These are phyloP conservation scores for Thymelicus acteon DNA, from an alignment of 2,888 invertebrate genomes.

Conservation along the genomic window DNA sequence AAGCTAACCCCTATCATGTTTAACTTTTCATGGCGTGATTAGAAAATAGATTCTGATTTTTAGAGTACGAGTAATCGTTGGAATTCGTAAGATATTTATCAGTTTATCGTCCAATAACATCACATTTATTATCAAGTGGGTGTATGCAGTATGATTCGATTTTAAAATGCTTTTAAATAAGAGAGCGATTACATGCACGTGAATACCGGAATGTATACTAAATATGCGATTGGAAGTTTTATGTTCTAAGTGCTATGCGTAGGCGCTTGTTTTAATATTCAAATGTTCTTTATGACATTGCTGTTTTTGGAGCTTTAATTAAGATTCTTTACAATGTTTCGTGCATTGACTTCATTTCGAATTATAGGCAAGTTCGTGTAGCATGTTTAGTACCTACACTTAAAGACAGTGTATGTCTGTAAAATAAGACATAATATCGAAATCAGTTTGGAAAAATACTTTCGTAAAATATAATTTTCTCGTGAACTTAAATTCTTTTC, in stretches of 20 bases:
- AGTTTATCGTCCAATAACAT: constrained; percentile 29
- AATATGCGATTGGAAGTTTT: constrained; percentile 14
- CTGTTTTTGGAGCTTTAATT: constrained; percentile 4
- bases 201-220: constrained; percentile 9
- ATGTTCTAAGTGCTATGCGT: constrained; percentile 13
- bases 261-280: constrained; percentile 23
- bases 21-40: constrained; percentile 16
- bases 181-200: constrained; percentile 7
- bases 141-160: constrained; percentile 3
- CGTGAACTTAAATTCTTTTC: too few relatives aligned
- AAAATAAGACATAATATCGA: too few relatives aligned
- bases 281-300: constrained; percentile 21
- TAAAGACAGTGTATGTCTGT: too few relatives aligned
- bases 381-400: too few relatives aligned
- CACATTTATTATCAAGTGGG: constrained; percentile 33
- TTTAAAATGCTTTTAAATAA: constrained; percentile 23
- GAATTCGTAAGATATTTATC: constrained; percentile 30
- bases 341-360: background rate
- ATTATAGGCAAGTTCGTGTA: too few relatives aligned
- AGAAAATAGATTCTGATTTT: constrained; percentile 18
- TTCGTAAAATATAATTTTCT: too few relatives aligned
- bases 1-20: constrained; percentile 11
- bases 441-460: too few relatives aligned
- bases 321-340: background rate
- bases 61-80: constrained; percentile 5